A percentile compares a stretch with the other conserved stretches of the same genome.
Conservation (phyloP, 2,888 invertebrate genomes). For the Noctua janthina region DNA sequence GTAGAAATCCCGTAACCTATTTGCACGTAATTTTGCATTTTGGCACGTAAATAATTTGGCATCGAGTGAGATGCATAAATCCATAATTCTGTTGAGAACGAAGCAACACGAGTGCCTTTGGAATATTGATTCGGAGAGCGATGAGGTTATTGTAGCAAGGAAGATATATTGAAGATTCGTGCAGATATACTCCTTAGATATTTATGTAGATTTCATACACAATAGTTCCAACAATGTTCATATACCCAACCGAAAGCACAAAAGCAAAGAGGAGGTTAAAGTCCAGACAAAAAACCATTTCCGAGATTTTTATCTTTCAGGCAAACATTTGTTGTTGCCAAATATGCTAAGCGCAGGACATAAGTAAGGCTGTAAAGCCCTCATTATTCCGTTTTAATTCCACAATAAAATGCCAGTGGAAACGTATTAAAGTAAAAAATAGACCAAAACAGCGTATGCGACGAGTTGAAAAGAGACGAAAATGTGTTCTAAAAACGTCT, state of each 20-base stretch:
- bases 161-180: slow-evolving; percentile 41
- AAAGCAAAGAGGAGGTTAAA: neutral
- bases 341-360: slow-evolving; percentile 40
- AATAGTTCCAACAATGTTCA: slow-evolving; percentile 1
- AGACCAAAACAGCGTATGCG: slow-evolving; percentile 46
- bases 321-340: slow-evolving; percentile 26
- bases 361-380: slow-evolving; percentile 39
- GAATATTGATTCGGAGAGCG: slow-evolving; percentile 65
- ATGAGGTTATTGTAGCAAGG: slow-evolving; percentile 54
- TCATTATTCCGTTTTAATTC: slow-evolving; percentile 55
- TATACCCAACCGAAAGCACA: neutral
- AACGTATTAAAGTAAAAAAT: slow-evolving; percentile 57
- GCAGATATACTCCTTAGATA: slow-evolving; percentile 31
- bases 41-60: slow-evolving; percentile 68
- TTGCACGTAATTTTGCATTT: slow-evolving; percentile 61
- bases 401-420: slow-evolving; percentile 51
- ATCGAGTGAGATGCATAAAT: slow-evolving; percentile 64
- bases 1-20: slow-evolving; percentile 32
- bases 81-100: slow-evolving; percentile 61
- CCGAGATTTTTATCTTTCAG: slow-evolving; percentile 31
- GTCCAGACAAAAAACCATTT: slow-evolving; percentile 1
- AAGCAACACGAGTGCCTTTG: slow-evolving; percentile 60
- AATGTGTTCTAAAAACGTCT: slow-evolving; percentile 62
- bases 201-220: slow-evolving; percentile 35
- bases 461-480: slow-evolving; percentile 55